Evolutionary conservation across 2,113 vertebrate genomes (phyloP).

Genomic region (Cervus canadensis): DNA sequence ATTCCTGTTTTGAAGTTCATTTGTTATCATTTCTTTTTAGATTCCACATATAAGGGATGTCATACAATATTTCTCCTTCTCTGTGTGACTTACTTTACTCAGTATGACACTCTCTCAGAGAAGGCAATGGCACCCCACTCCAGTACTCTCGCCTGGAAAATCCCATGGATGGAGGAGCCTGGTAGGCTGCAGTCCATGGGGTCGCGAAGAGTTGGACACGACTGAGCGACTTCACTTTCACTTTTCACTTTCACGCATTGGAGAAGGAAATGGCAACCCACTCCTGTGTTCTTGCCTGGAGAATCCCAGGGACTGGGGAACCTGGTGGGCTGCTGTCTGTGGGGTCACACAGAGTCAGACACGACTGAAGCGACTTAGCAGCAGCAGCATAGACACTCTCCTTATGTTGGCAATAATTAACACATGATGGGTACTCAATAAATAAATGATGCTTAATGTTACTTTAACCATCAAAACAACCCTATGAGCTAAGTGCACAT

Average conservation of each 20-base stretch:
- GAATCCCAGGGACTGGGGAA: too few species aligned
- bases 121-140: too few species aligned
- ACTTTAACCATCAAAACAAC: background rate
- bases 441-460: background rate
- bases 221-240: too few species aligned
- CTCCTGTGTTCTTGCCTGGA: too few species aligned
- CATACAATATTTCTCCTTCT: background rate
- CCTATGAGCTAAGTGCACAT: background rate
- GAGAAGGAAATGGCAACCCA: too few species aligned
- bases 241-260: too few species aligned
- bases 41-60: background rate
- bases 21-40: background rate
- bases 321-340: too few species aligned
- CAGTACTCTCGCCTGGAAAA: too few species aligned
- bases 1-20: background rate
- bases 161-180: too few species aligned
- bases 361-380: too few species aligned
- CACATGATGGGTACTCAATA: background rate
- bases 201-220: fast-evolving
- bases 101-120: background rate
- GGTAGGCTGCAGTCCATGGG: too few species aligned
- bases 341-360: too few species aligned
- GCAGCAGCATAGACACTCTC: background rate
- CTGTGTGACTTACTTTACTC: background rate
- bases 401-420: background rate